Evolutionary conservation across 1,140 invertebrate genomes (phyloP).

Genomic region (Pseudomyrmex concolor): DNA sequence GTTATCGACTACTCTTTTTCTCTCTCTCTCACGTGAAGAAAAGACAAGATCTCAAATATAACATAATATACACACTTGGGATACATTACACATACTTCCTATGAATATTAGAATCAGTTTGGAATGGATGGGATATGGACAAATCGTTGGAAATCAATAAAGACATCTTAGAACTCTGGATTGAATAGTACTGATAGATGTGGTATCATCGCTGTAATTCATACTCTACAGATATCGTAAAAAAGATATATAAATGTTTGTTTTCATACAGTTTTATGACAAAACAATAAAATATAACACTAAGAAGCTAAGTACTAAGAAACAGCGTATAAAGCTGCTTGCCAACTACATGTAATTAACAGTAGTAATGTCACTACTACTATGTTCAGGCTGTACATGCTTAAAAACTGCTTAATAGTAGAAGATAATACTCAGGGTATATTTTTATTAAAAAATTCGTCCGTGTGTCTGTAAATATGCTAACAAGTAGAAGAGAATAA

Average conservation of each 20-base stretch:
- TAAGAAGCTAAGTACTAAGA: constrained; percentile 11
- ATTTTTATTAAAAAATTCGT: constrained; percentile 6
- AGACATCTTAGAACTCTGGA: constrained; percentile 53
- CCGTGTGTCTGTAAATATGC: constrained; percentile 17
- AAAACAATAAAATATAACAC: constrained; percentile 13
- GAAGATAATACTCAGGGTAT: constrained; percentile 16
- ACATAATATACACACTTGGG: background rate
- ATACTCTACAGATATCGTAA: constrained; percentile 63
- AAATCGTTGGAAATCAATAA: constrained; percentile 36
- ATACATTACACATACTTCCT: constrained; percentile 55
- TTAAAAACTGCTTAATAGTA: constrained; percentile 26
- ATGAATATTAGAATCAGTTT: constrained; percentile 49
- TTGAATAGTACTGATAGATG: constrained; percentile 49
- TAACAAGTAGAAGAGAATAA: constrained; percentile 1
- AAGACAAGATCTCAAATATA: background rate
- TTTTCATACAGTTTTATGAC: background rate
- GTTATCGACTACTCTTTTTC: no score
- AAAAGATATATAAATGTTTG: background rate
- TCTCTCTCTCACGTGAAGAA: no score
- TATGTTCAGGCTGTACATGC: constrained; percentile 37
- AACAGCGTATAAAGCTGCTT: constrained; percentile 6
- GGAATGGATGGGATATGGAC: constrained; percentile 38
- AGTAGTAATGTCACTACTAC: constrained; percentile 21
- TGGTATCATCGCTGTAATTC: constrained; percentile 63
- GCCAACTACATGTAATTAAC: constrained; percentile 8